Conservation (phyloP, 1,140 invertebrate species). For the Drosophila repleta region DNA sequence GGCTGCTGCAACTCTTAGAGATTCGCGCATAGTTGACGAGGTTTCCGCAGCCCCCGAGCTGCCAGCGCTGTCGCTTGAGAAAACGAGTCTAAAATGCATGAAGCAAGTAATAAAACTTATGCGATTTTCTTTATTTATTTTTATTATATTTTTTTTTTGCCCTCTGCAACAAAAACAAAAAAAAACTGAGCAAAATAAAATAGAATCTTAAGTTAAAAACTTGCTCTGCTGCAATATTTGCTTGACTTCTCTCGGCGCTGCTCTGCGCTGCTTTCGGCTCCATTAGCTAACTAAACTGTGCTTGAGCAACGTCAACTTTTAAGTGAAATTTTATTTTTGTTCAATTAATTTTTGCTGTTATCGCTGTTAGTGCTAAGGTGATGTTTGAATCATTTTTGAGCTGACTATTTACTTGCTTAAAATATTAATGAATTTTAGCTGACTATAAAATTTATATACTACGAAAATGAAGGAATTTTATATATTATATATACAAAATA, state of each 20-base stretch:
- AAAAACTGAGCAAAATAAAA: background rate
- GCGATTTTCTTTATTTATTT: background rate
- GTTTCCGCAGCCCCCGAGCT: background rate
- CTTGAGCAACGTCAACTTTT: too few relatives aligned
- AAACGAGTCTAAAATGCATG: slow-evolving; percentile 9
- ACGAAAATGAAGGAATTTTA: too few relatives aligned
- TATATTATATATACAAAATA: too few relatives aligned
- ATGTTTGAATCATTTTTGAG: too few relatives aligned
- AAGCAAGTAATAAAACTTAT: slow-evolving; percentile 15
- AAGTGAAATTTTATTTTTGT: too few relatives aligned
- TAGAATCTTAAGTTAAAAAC: slow-evolving; percentile 45
- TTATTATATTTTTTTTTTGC: slow-evolving; percentile 1
- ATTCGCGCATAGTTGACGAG: background rate
- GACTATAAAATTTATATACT: too few relatives aligned
- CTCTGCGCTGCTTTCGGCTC: background rate
- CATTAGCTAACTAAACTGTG: slow-evolving; percentile 18
- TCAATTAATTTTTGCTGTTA: too few relatives aligned
- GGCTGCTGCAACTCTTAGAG: slow-evolving; percentile 1
- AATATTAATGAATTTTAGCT: too few relatives aligned
- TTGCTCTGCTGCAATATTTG: slow-evolving; percentile 45
- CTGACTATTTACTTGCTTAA: too few relatives aligned
- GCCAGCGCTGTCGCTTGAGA: slow-evolving; percentile 8
- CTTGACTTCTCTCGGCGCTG: background rate
- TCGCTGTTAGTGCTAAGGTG: too few relatives aligned
- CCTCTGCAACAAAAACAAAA: background rate